phyloP scores from a whole-genome alignment of 2,888 invertebrate species.

The Lepidocyrtoides sp. region DNA sequence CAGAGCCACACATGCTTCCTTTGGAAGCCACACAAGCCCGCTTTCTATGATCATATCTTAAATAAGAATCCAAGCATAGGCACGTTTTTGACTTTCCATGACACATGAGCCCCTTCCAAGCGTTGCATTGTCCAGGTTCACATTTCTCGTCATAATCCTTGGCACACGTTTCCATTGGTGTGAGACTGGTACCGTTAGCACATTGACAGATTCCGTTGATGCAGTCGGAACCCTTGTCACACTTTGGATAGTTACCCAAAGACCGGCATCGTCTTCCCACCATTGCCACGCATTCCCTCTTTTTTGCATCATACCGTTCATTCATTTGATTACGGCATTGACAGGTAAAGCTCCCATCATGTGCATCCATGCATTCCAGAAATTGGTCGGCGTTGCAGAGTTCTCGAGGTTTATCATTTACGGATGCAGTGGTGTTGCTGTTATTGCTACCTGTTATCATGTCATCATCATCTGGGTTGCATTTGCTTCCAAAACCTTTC shows the following conservation, averaged over 20 bases:
- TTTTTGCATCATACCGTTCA: constrained; percentile 70
- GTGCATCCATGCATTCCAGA: constrained; percentile 75
- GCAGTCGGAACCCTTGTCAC: constrained; percentile 72
- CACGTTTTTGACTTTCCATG: constrained; percentile 77
- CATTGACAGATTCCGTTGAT: constrained; percentile 64
- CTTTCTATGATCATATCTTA: constrained; percentile 67
- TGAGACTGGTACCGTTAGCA: constrained; percentile 58
- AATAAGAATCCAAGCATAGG: constrained; percentile 77
- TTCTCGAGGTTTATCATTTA: constrained; percentile 48
- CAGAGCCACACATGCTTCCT: constrained; percentile 62
- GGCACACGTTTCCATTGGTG: constrained; percentile 72
- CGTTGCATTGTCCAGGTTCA: constrained; percentile 75
- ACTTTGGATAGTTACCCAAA: constrained; percentile 68
- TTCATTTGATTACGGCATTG: constrained; percentile 80
- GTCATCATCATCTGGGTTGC: constrained; percentile 60
- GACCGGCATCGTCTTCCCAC: constrained; percentile 70
- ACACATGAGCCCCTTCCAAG: constrained; percentile 71
- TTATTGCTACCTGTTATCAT: neutral
- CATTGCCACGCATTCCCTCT: constrained; percentile 68
- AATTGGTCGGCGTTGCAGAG: constrained; percentile 79
- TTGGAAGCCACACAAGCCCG: constrained; percentile 67
- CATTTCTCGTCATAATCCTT: constrained; percentile 74
- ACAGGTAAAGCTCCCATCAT: constrained; percentile 77
- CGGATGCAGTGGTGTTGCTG: neutral
- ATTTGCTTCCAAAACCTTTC: constrained; percentile 74